Base-by-base conservation (phyloP, 1,140 invertebrate genomes). In the Colletes gigas region DNA sequence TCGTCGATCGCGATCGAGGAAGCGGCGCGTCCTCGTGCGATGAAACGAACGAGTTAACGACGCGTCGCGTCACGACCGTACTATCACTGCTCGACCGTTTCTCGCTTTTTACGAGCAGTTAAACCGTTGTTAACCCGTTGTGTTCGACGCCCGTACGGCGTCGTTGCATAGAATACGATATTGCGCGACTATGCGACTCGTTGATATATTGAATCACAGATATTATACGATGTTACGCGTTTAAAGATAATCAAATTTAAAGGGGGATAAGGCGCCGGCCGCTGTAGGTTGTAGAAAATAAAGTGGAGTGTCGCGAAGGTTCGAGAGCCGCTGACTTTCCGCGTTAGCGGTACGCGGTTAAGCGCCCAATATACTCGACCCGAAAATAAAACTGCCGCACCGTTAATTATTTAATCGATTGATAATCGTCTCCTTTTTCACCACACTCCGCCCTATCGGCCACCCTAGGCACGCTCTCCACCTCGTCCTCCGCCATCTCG, bases 181-280 rank as follows among this genome's bases (percentile, higher is more conserved):
- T 30, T 85, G 2, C 30, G 30, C 30, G 30, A 30, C 54, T 84
- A 78, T 63, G 67, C 68, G 69, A 17, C 44, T 44, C 83, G 83
- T 85, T 85, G 60, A 55, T 21, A 71, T 66, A 65, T 41, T 50
- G 14, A 66, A 15, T 85, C 57, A 50, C 17, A 85, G 50, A 66
- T 84, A 80, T 85, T 73, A 84, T 30, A 85, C 59, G 17, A 73
- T 60, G 83, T 85, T 85, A 85, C 54, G 74, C 73, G 63, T 69
- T 85, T 65, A 65, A 72, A 19, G 72, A 77, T 85, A 82, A 87
- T 85, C 21, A 70, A 65, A 81, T 75, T 76, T 81, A 66, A 59
- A 66, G 0, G 39, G 3, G 6, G 14, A 9, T 15, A 74, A 68
- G 6, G 14, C 52, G 30, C 44, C 19, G 60, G 54, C 47, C 60